Evolutionary conservation across 1,140 invertebrate species (phyloP), one percentile per base, ranked within the genome.

Genomic region (Helicoverpa zea): DNA sequence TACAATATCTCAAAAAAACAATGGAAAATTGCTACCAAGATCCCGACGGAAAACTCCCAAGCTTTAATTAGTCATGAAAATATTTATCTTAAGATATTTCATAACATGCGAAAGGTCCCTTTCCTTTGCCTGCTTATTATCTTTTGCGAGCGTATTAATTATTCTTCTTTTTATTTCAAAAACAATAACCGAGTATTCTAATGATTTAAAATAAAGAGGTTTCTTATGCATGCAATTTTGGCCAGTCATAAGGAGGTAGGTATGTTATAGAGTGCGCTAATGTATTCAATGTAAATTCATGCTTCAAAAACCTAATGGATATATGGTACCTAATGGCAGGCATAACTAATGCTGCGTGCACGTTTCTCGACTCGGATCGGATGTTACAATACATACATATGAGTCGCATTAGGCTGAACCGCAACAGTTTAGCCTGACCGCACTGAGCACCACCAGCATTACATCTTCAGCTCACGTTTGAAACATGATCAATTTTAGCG

Each of bases 401-500:
- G 30, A 43, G 49, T 51, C 51, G 49, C 74, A 78, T 83, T 83
- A 79, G 82, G 56, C 74, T 12, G 54, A 76, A 83, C 81, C 77
- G 35, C 80, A 78, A 81, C 79, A 74, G 81, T 84, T 79, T 73
- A 83, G 56, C 58, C 56, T 23, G 74, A 82, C 86, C 79, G 74
- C 82, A 84, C 58, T 54, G 74, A 74, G 79, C 80, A 84, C 29
- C 81, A 83, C 43, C 83, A 84, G 78, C 89, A 92, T 92, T 92
- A 90, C 89, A 81, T 61, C 88, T 89, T 81, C 90, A 89, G 82
- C 89, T 92, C 91, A 93, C 92, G 91, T 93, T 92, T 91, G 87
- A 89, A 92, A 92, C 92, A 90, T 92, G 93, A 94, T 94, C 93
- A 93, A 92, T 94, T 94, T 92, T 94, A 94, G 92, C 93, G 92